These are phyloP conservation scores for Torymus tubicola DNA, from an alignment of 2,888 invertebrate genomes.

Conservation along the genomic window DNA sequence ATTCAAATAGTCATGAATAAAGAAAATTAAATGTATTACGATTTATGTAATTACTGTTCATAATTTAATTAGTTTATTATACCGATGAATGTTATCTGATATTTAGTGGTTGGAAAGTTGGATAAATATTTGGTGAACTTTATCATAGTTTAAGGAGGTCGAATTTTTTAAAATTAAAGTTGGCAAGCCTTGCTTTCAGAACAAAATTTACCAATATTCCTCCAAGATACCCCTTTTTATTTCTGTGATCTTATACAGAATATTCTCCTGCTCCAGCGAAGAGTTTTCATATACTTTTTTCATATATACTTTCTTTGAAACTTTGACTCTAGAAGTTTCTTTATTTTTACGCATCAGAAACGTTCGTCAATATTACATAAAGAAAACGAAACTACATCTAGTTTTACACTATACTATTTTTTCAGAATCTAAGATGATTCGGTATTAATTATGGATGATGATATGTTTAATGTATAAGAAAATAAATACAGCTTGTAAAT, in stretches of 20 bases:
- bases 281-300: slow-evolving; percentile 9
- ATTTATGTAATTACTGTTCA: background rate
- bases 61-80: slow-evolving; percentile 16
- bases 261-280: slow-evolving; percentile 15
- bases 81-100: background rate
- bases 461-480: no score
- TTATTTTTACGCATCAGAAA: slow-evolving; percentile 11
- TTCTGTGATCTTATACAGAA: slow-evolving; percentile 13
- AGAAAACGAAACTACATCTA: no score
- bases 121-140: slow-evolving; percentile 1
- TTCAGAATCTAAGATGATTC: no score
- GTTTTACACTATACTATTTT: no score
- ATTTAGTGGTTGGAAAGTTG: background rate
- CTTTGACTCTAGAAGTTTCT: slow-evolving; percentile 17
- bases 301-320: slow-evolving; percentile 15
- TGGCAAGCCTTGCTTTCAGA: background rate
- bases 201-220: slow-evolving; percentile 16
- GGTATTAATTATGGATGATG: no score
- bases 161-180: slow-evolving; percentile 47
- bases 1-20: no score
- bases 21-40: no score
- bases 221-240: background rate
- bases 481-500: no score
- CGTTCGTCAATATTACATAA: no score
- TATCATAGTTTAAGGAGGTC: slow-evolving; percentile 7